Conservation (phyloP, 2,888 invertebrate species). For the Sinotaia quadrata region DNA sequence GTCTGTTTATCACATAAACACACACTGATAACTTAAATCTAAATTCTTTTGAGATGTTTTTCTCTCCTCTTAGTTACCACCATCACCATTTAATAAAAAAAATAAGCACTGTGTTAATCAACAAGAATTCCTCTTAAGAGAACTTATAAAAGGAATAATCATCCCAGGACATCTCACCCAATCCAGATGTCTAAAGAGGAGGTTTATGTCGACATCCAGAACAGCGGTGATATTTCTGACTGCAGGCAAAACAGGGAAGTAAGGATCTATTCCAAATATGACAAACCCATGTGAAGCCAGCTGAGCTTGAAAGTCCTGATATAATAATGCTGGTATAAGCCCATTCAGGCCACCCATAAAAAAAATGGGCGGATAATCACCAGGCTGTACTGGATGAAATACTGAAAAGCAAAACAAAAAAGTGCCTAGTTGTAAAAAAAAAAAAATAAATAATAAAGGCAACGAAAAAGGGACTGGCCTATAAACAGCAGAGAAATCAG, state of each 20-base stretch:
- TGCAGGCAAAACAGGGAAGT: conserved; percentile 32
- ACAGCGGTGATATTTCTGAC: not conserved
- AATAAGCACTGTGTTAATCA: no score
- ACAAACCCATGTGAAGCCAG: conserved; percentile 52
- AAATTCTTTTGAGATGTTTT: no score
- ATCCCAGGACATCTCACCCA: conserved; percentile 9
- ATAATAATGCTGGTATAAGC: conserved; percentile 40
- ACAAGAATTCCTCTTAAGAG: no score
- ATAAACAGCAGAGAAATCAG: not conserved
- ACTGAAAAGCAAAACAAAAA: conserved; percentile 30
- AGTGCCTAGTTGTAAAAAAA: no score
- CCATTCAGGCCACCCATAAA: conserved; percentile 45
- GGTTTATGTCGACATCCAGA: conserved; percentile 7
- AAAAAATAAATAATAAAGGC: no score
- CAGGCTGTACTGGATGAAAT: conserved; percentile 37
- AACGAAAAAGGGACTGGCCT: not conserved
- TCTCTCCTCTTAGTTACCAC: no score
- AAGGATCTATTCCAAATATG: conserved; percentile 48
- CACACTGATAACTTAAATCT: no score
- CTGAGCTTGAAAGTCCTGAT: conserved; percentile 40
- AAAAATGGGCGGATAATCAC: conserved; percentile 41
- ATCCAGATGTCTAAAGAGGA: conserved; percentile 4
- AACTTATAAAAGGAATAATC: no score
- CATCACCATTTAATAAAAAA: no score
- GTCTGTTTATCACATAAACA: no score